Base-by-base conservation (phyloP, 2,888 invertebrate species). In the Drosophila subsilvestris region DNA sequence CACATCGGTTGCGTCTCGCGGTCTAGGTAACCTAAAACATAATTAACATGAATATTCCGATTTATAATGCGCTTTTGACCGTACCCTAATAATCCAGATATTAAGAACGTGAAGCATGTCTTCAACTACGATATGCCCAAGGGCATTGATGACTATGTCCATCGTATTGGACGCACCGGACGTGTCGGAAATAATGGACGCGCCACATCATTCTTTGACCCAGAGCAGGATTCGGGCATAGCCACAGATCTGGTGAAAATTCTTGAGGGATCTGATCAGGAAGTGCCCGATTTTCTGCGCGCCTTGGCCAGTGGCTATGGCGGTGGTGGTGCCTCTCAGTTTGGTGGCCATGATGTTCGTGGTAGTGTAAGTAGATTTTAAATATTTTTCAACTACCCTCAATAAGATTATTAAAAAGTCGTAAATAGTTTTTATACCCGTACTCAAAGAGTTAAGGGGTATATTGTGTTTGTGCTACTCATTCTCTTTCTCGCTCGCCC, bases 151-250 rank as follows among this genome's bases (percentile, higher is more conserved):
- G 98, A 98, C 82, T 99, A 98, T 84, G 98, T 98, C 1, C 99
- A 99, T 92, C 94, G 98, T 63, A 98, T 99, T 79, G 99, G 99
- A 0, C 94, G 99, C 76, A 99, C 99, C 6, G 99, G 98, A 0
- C 94, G 99, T 75, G 97, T 99, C 0, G 98, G 98, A 12, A 97
- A 97, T 89, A 93, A 95, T 42, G 99, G 99, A 2, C 95, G 94
- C 75, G 96, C 98, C 0, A 95, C 97, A 0, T 97, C 97, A 0
- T 96, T 98, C 92, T 98, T 94, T 89, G 96, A 97, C 89, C 86
- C 91, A 0, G 93, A 94, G 2, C 85, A 92, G 67, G 97, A 98
- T 89, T 69, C 89, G 0, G 92, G 92, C 0, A 79, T 98, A 1
- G 94, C 94, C 0, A 91, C 92, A 0, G 94, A 95, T 74, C 93